phyloP scores from a whole-genome alignment of 2,797 vertebrate species.

The Melopsittacus undulatus region DNA sequence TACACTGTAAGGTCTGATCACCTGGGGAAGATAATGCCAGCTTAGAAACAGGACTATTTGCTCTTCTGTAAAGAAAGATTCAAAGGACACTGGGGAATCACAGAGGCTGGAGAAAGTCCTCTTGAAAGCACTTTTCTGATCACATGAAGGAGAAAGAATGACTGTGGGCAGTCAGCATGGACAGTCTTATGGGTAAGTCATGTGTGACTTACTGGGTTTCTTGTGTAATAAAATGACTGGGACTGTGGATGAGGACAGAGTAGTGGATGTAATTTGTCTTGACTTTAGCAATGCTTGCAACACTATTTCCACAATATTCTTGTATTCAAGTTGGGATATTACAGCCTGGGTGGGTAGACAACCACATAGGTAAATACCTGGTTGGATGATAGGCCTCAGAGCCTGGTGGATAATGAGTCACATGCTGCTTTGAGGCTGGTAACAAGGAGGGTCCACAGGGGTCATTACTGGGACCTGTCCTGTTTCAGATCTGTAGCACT shows the following conservation, averaged over 20 bases:
- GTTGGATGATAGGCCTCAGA: neutral
- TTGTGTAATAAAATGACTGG: neutral
- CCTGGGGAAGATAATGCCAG: neutral
- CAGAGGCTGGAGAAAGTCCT: neutral
- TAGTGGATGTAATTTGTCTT: neutral
- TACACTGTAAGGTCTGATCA: neutral
- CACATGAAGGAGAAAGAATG: neutral
- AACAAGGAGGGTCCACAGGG: neutral
- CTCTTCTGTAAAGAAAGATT: neutral
- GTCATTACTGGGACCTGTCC: neutral
- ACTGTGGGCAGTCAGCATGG: neutral
- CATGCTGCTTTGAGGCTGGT: neutral
- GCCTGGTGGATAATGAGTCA: neutral
- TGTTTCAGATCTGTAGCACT: neutral
- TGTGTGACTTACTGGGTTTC: neutral
- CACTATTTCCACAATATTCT: neutral
- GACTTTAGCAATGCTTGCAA: neutral
- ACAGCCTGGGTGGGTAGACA: neutral
- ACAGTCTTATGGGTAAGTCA: neutral
- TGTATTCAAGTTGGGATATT: neutral
- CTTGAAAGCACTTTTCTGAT: neutral
- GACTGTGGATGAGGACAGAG: neutral
- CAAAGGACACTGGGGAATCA: neutral
- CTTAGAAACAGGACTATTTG: neutral
- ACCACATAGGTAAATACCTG: neutral